Evolutionary conservation across 2,888 invertebrate species (phyloP).

Genomic region (Ornithoptera alexandrae): DNA sequence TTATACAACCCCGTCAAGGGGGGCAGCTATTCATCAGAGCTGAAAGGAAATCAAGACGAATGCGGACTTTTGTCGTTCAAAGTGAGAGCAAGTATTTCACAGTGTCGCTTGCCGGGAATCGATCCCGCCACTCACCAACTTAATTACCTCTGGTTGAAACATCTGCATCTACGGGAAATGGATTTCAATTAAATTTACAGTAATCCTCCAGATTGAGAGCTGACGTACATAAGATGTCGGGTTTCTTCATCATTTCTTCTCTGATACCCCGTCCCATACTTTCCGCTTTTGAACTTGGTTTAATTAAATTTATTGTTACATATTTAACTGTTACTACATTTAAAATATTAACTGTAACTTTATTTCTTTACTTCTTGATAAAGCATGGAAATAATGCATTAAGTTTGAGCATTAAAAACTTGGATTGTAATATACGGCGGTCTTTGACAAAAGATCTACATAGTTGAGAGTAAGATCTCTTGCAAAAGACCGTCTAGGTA

Average conservation of each 20-base stretch:
- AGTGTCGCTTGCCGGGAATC: slow-evolving; percentile 45
- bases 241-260: slow-evolving; percentile 24
- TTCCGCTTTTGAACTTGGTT: slow-evolving; percentile 3
- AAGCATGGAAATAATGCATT: no score
- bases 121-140: slow-evolving; percentile 46
- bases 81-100: slow-evolving; percentile 16
- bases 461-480: no score
- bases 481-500: no score
- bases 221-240: slow-evolving; percentile 8
- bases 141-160: slow-evolving; percentile 54
- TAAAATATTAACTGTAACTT: no score
- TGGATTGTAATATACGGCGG: no score
- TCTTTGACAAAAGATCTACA: no score
- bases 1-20: slow-evolving; percentile 8
- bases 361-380: no score
- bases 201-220: slow-evolving; percentile 14
- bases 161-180: slow-evolving; percentile 48
- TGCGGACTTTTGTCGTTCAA: slow-evolving; percentile 22
- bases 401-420: no score
- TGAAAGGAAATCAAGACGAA: slow-evolving; percentile 30
- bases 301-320: slow-evolving; percentile 8
- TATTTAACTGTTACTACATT: background rate
- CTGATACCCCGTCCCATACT: background rate
- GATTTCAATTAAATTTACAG: slow-evolving; percentile 28
- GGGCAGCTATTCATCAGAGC: slow-evolving; percentile 26